A percentile compares a stretch with the other conserved stretches of the same genome.
phyloP scores from a whole-genome alignment of 2,888 invertebrate species.

The Caprella mutica region DNA sequence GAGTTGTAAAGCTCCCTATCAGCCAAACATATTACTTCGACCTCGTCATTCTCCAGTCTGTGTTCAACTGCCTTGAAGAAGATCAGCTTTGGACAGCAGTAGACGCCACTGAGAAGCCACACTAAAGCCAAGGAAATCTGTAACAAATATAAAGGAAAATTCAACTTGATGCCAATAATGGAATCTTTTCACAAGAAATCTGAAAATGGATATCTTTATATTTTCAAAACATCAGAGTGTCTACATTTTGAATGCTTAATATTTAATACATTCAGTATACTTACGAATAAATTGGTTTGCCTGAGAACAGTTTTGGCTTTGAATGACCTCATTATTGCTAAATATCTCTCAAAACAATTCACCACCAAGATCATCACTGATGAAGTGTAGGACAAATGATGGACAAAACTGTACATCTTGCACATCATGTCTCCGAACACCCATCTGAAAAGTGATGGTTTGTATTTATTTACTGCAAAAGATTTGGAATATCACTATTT shows the following conservation, averaged over 20 bases:
- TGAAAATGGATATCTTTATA: no score
- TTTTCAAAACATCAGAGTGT: no score
- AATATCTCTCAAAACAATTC: constrained; percentile 73
- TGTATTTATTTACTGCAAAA: no score
- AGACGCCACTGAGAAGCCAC: constrained; percentile 69
- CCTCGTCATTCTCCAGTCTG: constrained; percentile 47
- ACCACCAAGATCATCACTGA: constrained; percentile 80
- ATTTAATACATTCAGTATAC: no score
- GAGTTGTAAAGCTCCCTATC: constrained; percentile 67
- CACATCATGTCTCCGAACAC: constrained; percentile 71
- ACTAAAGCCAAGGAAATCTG: constrained; percentile 65
- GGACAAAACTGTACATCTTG: constrained; percentile 81
- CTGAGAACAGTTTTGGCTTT: constrained; percentile 72
- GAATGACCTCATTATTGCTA: constrained; percentile 73
- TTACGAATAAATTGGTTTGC: constrained; percentile 59
- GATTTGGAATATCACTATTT: no score
- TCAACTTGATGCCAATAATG: no score
- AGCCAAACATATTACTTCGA: constrained; percentile 59
- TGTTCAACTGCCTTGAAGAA: constrained; percentile 66
- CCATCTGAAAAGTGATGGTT: constrained; percentile 63
- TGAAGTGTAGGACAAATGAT: constrained; percentile 76
- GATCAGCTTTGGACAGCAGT: constrained; percentile 71
- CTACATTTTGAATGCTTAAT: no score
- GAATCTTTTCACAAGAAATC: no score
- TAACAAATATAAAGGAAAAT: constrained; percentile 35